These are phyloP conservation scores for Cyprinus carpio DNA, from an alignment of 2,113 vertebrate genomes.

Conservation along the genomic window DNA sequence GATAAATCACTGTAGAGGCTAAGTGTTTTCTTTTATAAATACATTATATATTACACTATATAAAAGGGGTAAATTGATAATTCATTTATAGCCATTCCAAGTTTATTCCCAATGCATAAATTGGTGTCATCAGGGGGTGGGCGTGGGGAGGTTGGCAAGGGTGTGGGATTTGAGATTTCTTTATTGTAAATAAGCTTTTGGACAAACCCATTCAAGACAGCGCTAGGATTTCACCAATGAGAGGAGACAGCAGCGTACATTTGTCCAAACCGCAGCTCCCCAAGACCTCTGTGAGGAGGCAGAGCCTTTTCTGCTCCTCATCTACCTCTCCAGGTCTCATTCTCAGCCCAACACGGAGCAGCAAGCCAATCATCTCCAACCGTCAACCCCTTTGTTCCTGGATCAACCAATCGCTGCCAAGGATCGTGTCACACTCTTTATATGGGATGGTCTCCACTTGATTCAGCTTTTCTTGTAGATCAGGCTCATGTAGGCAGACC, in stretches of 20 bases:
- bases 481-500: conserved; percentile 35
- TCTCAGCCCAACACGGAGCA: conserved; percentile 48
- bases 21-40: conserved; percentile 58
- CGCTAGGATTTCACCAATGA: conserved; percentile 23
- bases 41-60: conserved; percentile 57
- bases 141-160: conserved; percentile 15
- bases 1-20: conserved; percentile 60
- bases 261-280: conserved; percentile 36
- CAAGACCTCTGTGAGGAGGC: conserved; percentile 46
- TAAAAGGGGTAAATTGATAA: conserved; percentile 58
- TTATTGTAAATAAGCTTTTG: conserved; percentile 27
- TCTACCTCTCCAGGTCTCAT: conserved; percentile 57
- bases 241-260: conserved; percentile 32
- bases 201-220: background rate
- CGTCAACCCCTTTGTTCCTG: conserved; percentile 16
- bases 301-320: conserved; percentile 52
- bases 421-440: conserved; percentile 32
- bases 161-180: conserved; percentile 32
- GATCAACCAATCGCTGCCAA: conserved; percentile 35
- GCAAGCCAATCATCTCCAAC: conserved; percentile 45
- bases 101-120: conserved; percentile 49
- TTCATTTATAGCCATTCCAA: conserved; percentile 63
- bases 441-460: conserved; percentile 37
- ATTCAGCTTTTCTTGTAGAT: conserved; percentile 43
- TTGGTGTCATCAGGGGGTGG: conserved; percentile 23